These are phyloP conservation scores for Metalampra italica DNA, from an alignment of 2,888 invertebrate genomes.

Conservation along the genomic window DNA sequence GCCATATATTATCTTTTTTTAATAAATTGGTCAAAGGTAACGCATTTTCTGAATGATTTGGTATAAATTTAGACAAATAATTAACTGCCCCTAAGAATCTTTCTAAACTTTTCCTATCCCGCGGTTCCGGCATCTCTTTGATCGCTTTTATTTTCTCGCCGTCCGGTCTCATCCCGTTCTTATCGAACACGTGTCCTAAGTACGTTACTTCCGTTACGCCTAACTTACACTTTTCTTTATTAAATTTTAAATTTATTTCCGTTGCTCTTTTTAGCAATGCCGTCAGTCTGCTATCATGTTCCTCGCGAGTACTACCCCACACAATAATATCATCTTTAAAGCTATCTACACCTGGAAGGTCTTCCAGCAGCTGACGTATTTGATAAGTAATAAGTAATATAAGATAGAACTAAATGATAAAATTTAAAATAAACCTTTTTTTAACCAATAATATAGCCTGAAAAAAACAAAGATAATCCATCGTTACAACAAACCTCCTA, in stretches of 20 bases:
- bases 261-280: conserved; percentile 13
- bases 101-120: conserved; percentile 14
- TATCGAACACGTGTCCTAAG: conserved; percentile 19
- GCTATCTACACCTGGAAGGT: conserved; percentile 13
- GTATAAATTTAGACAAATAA: conserved; percentile 16
- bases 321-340: conserved; percentile 19
- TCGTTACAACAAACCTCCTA: neutral
- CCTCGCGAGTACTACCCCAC: conserved; percentile 12
- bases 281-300: conserved; percentile 16
- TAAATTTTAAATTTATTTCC: conserved; percentile 13
- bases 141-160: conserved; percentile 16
- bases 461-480: neutral
- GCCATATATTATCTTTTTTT: conserved; percentile 14
- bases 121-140: conserved; percentile 13
- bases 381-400: no score
- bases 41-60: conserved; percentile 12
- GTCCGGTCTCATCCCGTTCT: conserved; percentile 17
- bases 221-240: no score
- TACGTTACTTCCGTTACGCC: conserved; percentile 15
- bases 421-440: no score
- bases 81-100: conserved; percentile 17
- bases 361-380: conserved; percentile 12
- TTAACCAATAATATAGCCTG: no score
- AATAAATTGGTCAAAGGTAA: conserved; percentile 8
- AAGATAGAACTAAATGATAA: no score